Evolutionary conservation across 2,888 invertebrate genomes (phyloP).

Genomic region (Dasysyrphus albostriatus): DNA sequence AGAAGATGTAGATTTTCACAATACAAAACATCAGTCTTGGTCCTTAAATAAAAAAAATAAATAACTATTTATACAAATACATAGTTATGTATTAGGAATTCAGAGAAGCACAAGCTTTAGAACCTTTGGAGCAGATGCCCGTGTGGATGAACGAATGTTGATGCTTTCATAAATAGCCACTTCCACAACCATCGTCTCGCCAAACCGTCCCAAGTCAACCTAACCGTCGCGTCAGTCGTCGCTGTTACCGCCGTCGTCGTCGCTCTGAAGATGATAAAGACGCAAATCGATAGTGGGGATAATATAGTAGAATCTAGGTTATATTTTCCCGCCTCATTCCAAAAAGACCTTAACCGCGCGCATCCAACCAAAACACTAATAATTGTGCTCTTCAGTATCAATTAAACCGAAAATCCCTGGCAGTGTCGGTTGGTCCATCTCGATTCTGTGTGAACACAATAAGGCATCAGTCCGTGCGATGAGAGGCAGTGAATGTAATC

Average conservation of each 20-base stretch:
- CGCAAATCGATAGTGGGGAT: conserved; percentile 36
- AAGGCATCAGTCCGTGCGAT: neutral
- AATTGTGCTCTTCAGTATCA: conserved; percentile 69
- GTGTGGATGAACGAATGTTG: conserved; percentile 36
- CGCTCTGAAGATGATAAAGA: conserved; percentile 12
- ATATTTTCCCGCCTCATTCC: neutral
- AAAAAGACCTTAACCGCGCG: conserved; percentile 26
- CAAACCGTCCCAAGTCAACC: neutral
- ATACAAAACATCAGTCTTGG: conserved; percentile 34
- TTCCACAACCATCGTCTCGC: neutral
- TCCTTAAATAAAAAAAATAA: conserved; percentile 43
- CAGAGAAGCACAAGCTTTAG: neutral
- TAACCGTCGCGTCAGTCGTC: neutral
- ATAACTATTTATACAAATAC: neutral
- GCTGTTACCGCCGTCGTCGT: neutral
- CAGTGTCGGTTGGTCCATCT: conserved; percentile 38
- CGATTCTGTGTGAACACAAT: conserved; percentile 52
- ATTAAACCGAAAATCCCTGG: conserved; percentile 66
- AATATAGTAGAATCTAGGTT: conserved; percentile 53
- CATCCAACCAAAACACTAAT: conserved; percentile 64
- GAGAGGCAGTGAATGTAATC: conserved; percentile 32
- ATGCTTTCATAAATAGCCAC: conserved; percentile 44
- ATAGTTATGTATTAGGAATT: conserved; percentile 2
- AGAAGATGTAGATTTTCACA: conserved; percentile 20
- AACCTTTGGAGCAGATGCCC: conserved; percentile 38